These are phyloP conservation scores for Cassiopea xamachana DNA, from an alignment of 30 jellyfish, hydroid and myxozoan genomes.

Conservation along the genomic window DNA sequence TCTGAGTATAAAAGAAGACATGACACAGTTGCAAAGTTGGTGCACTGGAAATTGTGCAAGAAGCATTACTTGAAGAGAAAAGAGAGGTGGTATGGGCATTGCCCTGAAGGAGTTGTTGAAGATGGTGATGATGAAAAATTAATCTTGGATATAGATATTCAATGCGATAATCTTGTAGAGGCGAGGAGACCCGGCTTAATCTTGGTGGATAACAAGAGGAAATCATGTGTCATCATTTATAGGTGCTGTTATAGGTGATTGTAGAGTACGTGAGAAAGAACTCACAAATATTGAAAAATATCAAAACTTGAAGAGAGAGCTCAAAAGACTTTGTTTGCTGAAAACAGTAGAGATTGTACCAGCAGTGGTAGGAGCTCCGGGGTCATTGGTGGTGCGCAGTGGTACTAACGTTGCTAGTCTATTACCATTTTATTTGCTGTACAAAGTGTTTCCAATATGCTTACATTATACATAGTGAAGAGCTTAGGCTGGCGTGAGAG, in stretches of 20 bases:
- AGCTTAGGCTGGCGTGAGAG: too few species aligned
- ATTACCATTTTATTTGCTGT: too few species aligned
- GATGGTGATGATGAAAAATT: constrained; percentile 6
- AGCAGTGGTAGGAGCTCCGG: too few species aligned
- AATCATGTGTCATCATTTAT: background rate
- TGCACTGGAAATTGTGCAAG: constrained; percentile 4
- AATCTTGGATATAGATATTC: constrained; percentile 34
- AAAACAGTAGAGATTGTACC: too few species aligned
- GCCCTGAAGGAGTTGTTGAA: constrained; percentile 37
- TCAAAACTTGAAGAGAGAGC: too few species aligned
- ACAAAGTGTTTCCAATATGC: too few species aligned
- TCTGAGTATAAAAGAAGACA: constrained; percentile 16
- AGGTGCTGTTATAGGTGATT: constrained; percentile 1
- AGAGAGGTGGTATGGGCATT: constrained; percentile 50
- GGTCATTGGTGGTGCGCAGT: too few species aligned
- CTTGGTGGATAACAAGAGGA: background rate
- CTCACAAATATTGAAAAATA: too few species aligned
- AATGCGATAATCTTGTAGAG: constrained; percentile 8
- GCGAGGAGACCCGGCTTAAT: constrained; percentile 53
- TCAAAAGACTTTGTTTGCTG: too few species aligned
- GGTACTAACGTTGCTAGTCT: too few species aligned
- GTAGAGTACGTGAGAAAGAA: background rate
- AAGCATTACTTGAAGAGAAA: background rate
- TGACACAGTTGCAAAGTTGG: constrained; percentile 16
- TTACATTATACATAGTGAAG: too few species aligned